Percentiles rank a stretch among this genome's conserved stretches.
phyloP scores from a whole-genome alignment of 2,888 invertebrate genomes.

The Lampropteryx suffumata region DNA sequence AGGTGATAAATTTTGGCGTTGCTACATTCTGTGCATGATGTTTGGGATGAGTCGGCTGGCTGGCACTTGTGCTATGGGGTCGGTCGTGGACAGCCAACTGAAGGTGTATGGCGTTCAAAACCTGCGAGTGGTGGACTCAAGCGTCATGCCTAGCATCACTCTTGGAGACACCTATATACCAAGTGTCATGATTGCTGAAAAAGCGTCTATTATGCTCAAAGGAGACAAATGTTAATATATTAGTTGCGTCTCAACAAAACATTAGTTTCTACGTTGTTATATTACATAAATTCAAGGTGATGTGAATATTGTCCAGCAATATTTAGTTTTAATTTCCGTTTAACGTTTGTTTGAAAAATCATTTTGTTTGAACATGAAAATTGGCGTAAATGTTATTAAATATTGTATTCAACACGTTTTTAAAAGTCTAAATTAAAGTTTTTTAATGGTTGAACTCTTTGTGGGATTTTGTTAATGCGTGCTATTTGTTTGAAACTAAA shows the following conservation, averaged over 20 bases:
- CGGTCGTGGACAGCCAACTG: conserved; percentile 21
- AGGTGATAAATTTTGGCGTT: background rate
- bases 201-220: background rate
- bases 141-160: background rate
- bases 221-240: background rate
- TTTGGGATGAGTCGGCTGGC: background rate
- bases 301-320: too few species aligned
- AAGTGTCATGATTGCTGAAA: background rate
- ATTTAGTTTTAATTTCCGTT: too few species aligned
- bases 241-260: background rate
- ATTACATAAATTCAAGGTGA: too few species aligned
- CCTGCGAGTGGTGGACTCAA: background rate
- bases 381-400: too few species aligned
- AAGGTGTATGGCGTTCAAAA: conserved; percentile 12
- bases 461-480: too few species aligned
- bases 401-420: too few species aligned
- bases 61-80: conserved; percentile 26
- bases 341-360: too few species aligned
- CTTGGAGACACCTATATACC: background rate
- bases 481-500: too few species aligned
- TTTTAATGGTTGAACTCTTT: too few species aligned
- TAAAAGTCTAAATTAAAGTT: too few species aligned
- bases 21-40: conserved; percentile 14
- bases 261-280: too few species aligned
- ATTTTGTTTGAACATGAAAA: too few species aligned